phyloP scores from a whole-genome alignment of 1,140 invertebrate genomes.

The Caenorhabditis tropicalis region DNA sequence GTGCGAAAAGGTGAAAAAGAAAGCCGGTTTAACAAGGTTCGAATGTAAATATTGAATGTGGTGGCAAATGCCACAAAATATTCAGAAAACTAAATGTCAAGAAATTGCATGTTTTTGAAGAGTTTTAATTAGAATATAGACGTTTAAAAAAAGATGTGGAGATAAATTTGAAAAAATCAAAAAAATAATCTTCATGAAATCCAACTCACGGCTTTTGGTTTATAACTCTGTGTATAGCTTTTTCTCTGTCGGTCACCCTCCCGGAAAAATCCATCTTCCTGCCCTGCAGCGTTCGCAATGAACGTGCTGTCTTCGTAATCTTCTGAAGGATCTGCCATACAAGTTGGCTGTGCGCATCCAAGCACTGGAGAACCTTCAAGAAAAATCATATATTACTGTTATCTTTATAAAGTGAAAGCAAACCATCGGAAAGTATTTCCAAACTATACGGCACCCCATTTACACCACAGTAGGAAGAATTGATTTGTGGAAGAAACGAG shows the following conservation, averaged over 20 bases:
- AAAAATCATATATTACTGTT: neutral
- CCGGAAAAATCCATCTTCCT: conserved; percentile 66
- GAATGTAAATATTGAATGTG: no score
- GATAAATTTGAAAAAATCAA: no score
- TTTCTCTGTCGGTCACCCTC: conserved; percentile 63
- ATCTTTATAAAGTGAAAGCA: neutral
- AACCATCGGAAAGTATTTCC: conserved; percentile 62
- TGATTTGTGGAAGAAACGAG: neutral
- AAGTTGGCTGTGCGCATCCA: conserved; percentile 69
- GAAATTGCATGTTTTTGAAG: no score
- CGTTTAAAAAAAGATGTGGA: no score
- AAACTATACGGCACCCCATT: conserved; percentile 67
- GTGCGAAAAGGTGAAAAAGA: neutral
- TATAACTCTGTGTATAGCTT: conserved; percentile 37
- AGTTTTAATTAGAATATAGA: no score
- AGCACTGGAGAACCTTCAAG: conserved; percentile 64
- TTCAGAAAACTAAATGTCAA: no score
- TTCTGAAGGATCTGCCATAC: conserved; percentile 60
- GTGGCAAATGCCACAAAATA: no score
- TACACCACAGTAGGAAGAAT: conserved; percentile 65
- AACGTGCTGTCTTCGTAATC: conserved; percentile 59
- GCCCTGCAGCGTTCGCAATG: conserved; percentile 58
- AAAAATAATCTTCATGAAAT: no score
- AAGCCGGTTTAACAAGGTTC: neutral
- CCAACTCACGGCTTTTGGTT: conserved; percentile 23